phyloP scores from a whole-genome alignment of 2,888 invertebrate species.

The Microctonus aethiopoides region DNA sequence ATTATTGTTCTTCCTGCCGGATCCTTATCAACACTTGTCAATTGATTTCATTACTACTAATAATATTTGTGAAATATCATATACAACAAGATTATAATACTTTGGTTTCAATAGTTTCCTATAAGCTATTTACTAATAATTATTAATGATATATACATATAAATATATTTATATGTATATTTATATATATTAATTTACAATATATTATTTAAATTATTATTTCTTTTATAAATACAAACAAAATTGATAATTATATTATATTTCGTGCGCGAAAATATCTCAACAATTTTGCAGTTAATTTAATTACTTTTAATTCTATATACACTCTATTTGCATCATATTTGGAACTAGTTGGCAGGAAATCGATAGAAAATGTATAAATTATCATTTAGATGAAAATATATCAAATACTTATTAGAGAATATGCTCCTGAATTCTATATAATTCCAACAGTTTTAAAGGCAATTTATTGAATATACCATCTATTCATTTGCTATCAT shows the following conservation, averaged over 20 bases:
- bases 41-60: background rate
- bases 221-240: conserved; percentile 36
- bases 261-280: conserved; percentile 5
- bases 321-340: conserved; percentile 38
- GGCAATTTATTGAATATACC: background rate
- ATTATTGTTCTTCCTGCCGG: conserved; percentile 49
- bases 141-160: background rate
- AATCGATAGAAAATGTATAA: conserved; percentile 43
- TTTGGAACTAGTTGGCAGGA: conserved; percentile 37
- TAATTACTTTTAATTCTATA: conserved; percentile 37
- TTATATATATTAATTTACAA: conserved; percentile 30
- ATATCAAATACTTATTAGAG: background rate
- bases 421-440: background rate
- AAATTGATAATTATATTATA: background rate
- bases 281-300: conserved; percentile 13
- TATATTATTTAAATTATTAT: conserved; percentile 35
- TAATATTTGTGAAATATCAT: conserved; percentile 4
- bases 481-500: background rate
- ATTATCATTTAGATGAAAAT: conserved; percentile 31
- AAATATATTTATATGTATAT: conserved; percentile 16
- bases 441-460: background rate
- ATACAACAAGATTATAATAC: conserved; percentile 6
- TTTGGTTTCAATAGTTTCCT: background rate
- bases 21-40: conserved; percentile 38
- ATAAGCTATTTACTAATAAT: background rate